Evolutionary conservation across 2,888 invertebrate species (phyloP).

Genomic region (Amiota communis): DNA sequence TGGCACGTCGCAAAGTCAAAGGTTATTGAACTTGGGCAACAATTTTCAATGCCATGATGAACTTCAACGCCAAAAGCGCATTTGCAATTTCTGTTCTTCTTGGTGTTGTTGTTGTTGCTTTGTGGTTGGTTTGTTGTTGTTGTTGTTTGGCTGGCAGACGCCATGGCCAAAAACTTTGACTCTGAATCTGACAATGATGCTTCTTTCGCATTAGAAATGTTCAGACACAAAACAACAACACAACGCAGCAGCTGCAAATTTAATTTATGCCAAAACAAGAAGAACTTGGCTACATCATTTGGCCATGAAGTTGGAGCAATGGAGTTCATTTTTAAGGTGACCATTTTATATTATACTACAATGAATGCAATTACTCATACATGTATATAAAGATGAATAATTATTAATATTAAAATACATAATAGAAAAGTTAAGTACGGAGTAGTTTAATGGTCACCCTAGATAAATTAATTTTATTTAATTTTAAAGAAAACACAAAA

Average conservation of each 20-base stretch:
- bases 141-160: background rate
- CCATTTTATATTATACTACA: constrained; percentile 43
- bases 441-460: constrained; percentile 18
- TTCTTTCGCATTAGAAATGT: constrained; percentile 38
- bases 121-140: background rate
- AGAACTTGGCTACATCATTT: constrained; percentile 35
- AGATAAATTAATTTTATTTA: background rate
- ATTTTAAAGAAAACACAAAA: background rate
- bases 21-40: constrained; percentile 67
- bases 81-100: constrained; percentile 45
- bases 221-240: constrained; percentile 38
- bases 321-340: constrained; percentile 39
- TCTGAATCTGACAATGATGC: background rate
- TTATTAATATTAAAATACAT: constrained; percentile 14
- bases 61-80: constrained; percentile 39
- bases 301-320: constrained; percentile 57
- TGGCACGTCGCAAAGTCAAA: constrained; percentile 58
- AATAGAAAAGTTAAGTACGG: constrained; percentile 1
- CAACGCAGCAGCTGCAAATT: constrained; percentile 28
- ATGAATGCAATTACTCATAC: background rate
- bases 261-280: constrained; percentile 46
- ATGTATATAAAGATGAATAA: background rate
- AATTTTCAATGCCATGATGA: constrained; percentile 69
- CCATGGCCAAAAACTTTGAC: background rate
- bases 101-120: constrained; percentile 45